A percentile compares a stretch with the other conserved stretches of the same genome.
Evolutionary conservation across 2,113 vertebrate genomes (phyloP).

Genomic region (Eubucco bourcierii): DNA sequence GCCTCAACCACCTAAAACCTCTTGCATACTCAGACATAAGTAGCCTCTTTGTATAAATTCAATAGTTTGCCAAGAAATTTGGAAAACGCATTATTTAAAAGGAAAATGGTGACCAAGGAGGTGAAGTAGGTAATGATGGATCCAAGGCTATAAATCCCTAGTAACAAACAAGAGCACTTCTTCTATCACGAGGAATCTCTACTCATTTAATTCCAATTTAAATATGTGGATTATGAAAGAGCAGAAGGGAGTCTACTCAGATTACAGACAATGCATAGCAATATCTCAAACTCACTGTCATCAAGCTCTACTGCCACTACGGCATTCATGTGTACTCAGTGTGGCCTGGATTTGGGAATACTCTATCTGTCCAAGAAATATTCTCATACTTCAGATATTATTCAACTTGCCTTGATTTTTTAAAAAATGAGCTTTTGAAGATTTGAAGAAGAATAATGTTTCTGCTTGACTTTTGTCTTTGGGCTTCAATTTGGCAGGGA

Average conservation of each 20-base stretch:
- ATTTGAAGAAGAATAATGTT: neutral
- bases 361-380: neutral
- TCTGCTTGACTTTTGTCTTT: neutral
- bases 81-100: neutral
- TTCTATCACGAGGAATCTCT: neutral
- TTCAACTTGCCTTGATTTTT: neutral
- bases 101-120: neutral
- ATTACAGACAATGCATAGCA: neutral
- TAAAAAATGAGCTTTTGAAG: neutral
- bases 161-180: neutral
- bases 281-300: neutral
- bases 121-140: neutral
- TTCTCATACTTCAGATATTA: neutral
- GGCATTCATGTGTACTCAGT: fast-evolving
- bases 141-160: neutral
- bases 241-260: neutral
- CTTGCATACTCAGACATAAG: neutral
- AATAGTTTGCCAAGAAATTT: neutral
- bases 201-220: neutral
- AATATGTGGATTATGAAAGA: neutral
- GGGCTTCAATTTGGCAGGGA: neutral
- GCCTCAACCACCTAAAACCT: neutral
- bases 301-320: neutral
- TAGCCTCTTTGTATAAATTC: neutral
- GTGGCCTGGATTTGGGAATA: neutral